Base-by-base conservation (phyloP, 2,797 vertebrate genomes). In the Paguma larvata region DNA sequence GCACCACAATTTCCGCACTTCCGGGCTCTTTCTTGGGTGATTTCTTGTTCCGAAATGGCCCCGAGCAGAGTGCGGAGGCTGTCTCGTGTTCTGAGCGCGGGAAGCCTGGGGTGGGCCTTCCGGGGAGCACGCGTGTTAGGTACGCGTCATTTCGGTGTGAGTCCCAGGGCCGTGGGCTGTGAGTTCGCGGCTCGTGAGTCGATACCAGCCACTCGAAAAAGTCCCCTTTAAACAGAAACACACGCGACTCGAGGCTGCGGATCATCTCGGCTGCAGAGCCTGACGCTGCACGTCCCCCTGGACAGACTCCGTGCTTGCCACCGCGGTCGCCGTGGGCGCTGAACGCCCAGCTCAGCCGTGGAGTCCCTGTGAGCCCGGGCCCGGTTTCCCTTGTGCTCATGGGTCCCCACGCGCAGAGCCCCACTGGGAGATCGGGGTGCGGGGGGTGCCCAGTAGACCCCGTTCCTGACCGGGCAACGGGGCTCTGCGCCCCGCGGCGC, bases 31-130 rank as follows among this genome's bases (percentile, higher is more conserved):
- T n/a, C 0, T 27, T 27, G 80, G 13, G 13, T 0, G 62, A 27
- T 16, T 3, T 5, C 25, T 41, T 25, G 11, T 16, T 85, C 67
- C 5, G 13, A 44, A 32, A 12, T 2, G 23, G 79, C 46, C 70
- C 15, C 32, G 0, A 3, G 30, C 1, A 0, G 9, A 25, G 34
- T 0, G 3, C n/a, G 1, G 6, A 53, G 4, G 38, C 12, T 2
- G 4, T 2, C 46, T 18, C 2, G 9, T 21, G 32, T 48, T 8
- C 65, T 0, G 25, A 25, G 27, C 0, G 2, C 11, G 0, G 4
- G 79, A n/a, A 16, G 70, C 62, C 41, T 1, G n/a, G 1, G 53
- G 3, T 0, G 15, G 2, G 53, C 65, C 84, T 48, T 12, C 0
- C 2, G 2, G 14, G 6, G 78, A 21, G 16, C 1, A 6, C 1